Evolutionary conservation across 1,140 invertebrate species (phyloP).

Genomic region (Lordiphosa clarofinis): DNA sequence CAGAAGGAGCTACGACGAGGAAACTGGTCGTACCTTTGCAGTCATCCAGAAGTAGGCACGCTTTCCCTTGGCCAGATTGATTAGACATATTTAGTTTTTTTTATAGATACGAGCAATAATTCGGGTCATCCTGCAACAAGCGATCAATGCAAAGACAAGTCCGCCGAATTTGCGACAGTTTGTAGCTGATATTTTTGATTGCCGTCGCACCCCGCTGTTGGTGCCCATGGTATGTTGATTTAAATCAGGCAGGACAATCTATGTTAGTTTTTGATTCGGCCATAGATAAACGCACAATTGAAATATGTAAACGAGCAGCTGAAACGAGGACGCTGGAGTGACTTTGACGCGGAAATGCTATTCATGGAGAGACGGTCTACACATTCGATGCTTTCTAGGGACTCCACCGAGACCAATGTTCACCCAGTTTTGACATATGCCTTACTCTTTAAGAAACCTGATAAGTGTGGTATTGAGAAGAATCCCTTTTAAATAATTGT

Average conservation of each 20-base stretch:
- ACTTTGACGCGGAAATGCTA: constrained; percentile 53
- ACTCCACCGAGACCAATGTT: constrained; percentile 41
- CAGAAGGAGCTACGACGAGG: constrained; percentile 47
- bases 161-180: constrained; percentile 33
- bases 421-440: constrained; percentile 61
- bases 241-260: neutral
- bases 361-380: constrained; percentile 57
- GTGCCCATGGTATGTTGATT: constrained; percentile 42
- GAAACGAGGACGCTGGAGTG: constrained; percentile 50
- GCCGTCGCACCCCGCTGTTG: constrained; percentile 32
- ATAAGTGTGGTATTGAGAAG: constrained; percentile 54
- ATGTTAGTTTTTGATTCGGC: neutral
- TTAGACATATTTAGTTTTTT: neutral
- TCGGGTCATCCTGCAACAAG: constrained; percentile 50
- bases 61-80: too few species aligned
- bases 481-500: constrained; percentile 6
- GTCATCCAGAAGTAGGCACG: constrained; percentile 50
- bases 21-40: constrained; percentile 48
- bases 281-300: constrained; percentile 50
- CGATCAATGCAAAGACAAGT: constrained; percentile 41
- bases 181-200: constrained; percentile 50
- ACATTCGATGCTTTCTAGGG: constrained; percentile 47
- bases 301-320: constrained; percentile 62
- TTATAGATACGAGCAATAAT: constrained; percentile 55
- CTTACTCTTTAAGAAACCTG: constrained; percentile 55